Conservation (phyloP, 1,140 invertebrate genomes). For the Eueides isabella region DNA sequence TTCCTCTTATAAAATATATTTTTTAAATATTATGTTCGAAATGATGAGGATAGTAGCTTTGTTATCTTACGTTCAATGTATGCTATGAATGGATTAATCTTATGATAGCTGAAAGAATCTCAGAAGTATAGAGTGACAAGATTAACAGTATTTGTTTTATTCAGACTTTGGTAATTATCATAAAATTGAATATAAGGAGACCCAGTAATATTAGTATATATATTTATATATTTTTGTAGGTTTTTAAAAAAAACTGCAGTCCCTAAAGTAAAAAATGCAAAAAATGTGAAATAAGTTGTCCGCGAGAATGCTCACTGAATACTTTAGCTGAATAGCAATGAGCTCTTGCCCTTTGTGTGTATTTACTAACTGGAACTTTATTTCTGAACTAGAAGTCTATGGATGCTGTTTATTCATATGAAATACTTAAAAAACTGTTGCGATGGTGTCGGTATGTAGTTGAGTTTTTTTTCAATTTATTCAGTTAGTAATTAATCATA, state of each 20-base stretch:
- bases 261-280: background rate
- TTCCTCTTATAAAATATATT: too few species aligned
- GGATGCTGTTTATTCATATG: background rate
- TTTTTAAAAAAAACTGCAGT: background rate
- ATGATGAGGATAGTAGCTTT: too few species aligned
- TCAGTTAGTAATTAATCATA: too few species aligned
- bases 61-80: too few species aligned
- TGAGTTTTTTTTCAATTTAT: background rate
- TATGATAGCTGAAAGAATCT: too few species aligned
- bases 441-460: background rate
- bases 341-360: background rate
- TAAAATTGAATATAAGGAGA: background rate
- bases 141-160: background rate
- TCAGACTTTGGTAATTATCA: background rate
- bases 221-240: background rate
- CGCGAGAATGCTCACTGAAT: slow-evolving; percentile 9
- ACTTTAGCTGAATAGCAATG: background rate
- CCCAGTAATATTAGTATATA: background rate
- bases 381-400: background rate
- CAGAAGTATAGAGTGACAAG: background rate
- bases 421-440: background rate
- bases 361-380: background rate
- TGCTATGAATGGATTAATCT: too few species aligned
- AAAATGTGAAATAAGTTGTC: slow-evolving; percentile 2
- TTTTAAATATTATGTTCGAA: too few species aligned